Evolutionary conservation across 1,140 invertebrate species (phyloP).

Genomic region (Solen grandis): DNA sequence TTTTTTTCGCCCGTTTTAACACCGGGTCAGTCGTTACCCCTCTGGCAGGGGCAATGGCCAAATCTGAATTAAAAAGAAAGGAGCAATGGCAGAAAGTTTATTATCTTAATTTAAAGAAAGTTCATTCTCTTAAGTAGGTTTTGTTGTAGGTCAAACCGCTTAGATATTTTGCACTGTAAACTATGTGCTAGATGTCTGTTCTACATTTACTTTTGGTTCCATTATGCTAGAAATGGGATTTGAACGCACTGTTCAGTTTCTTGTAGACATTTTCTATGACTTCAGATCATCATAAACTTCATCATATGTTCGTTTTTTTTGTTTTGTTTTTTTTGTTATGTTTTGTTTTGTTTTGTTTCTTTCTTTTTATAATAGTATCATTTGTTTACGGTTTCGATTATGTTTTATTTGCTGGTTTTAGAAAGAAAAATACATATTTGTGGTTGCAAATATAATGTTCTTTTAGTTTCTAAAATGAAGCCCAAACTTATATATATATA

Average conservation of each 20-base stretch:
- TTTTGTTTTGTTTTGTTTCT: no score
- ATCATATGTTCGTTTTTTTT: not conserved
- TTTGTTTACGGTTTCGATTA: not conserved
- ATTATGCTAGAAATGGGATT: not conserved
- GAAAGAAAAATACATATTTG: not conserved
- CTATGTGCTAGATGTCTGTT: not conserved
- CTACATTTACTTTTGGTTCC: not conserved
- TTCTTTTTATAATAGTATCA: no score
- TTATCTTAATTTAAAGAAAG: not conserved
- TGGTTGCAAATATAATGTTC: not conserved
- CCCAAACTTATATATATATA: not conserved
- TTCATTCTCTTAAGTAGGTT: not conserved
- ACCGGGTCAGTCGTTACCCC: not conserved
- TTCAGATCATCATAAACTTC: no score
- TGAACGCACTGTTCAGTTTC: not conserved
- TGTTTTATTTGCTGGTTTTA: not conserved
- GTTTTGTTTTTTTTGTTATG: no score
- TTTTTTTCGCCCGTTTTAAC: not conserved
- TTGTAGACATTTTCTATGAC: not conserved
- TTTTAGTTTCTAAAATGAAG: constrained; percentile 1
- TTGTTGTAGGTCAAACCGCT: no score
- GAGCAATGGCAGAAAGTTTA: constrained; percentile 33
- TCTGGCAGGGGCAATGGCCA: constrained; percentile 30
- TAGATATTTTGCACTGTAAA: no score
- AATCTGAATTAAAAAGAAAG: constrained; percentile 35